Percentiles rank a stretch among this genome's conserved stretches.
Evolutionary conservation across 2,113 vertebrate genomes (phyloP).

Genomic region (mouse (Mus musculus)): GRCm39 chr8:106858501-106859000

Average conservation of each 20-base stretch:
- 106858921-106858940: conserved; percentile 89
- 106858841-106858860: conserved; percentile 94
- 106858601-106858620: neutral
- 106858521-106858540: neutral
- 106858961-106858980: neutral
- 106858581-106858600: neutral
- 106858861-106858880: conserved; percentile 91
- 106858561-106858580: conserved; percentile 28
- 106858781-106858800: conserved; percentile 95
- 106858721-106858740: conserved; percentile 87
- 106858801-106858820: conserved; percentile 88
- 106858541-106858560: neutral
- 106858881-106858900: conserved; percentile 92
- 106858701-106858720: neutral
- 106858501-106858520: neutral
- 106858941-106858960: conserved; percentile 3
- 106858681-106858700: neutral
- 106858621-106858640: neutral
- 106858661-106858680: conserved; percentile 15
- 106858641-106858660: neutral
- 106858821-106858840: conserved; percentile 92
- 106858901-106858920: conserved; percentile 94
- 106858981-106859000: neutral
- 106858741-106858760: conserved; percentile 99
- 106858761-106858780: conserved; percentile 95